Percentiles rank a stretch among this genome's conserved stretches.
Conservation (phyloP, 2,797 vertebrate genomes). For the Crenichthys baileyi region DNA sequence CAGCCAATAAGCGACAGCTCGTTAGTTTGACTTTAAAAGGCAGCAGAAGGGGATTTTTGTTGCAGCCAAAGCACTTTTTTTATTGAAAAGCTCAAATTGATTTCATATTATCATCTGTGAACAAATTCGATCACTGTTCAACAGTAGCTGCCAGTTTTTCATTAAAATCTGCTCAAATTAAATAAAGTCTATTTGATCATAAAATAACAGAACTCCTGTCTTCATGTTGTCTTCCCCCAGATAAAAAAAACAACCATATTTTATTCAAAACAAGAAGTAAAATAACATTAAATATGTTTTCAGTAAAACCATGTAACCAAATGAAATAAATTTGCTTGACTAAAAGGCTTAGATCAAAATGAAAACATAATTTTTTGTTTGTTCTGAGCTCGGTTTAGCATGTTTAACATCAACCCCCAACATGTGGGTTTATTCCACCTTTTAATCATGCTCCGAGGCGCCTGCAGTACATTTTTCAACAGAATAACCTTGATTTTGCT, state of each 20-base stretch:
- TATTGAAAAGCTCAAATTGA: conserved; percentile 16
- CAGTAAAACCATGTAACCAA: neutral
- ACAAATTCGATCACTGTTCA: conserved; percentile 13
- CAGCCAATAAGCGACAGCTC: conserved; percentile 53
- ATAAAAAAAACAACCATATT: neutral
- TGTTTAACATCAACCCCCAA: too few relatives aligned
- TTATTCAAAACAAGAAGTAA: neutral
- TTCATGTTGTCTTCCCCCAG: neutral
- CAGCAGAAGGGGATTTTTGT: conserved; percentile 54
- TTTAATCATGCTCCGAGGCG: too few relatives aligned
- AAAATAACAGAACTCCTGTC: neutral
- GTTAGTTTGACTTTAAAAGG: conserved; percentile 47
- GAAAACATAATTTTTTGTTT: neutral
- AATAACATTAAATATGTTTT: neutral
- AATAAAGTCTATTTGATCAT: neutral
- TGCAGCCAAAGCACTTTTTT: conserved; percentile 34
- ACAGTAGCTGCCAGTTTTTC: neutral
- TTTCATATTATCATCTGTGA: conserved; percentile 18
- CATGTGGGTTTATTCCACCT: neutral
- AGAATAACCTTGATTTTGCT: neutral
- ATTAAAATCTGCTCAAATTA: neutral
- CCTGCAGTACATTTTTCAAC: too few relatives aligned
- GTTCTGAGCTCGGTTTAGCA: too few relatives aligned
- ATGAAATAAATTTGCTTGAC: neutral
- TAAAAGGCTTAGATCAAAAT: neutral